Evolutionary conservation across 2,888 invertebrate species (phyloP).

Genomic region (Bimastos eiseni): DNA sequence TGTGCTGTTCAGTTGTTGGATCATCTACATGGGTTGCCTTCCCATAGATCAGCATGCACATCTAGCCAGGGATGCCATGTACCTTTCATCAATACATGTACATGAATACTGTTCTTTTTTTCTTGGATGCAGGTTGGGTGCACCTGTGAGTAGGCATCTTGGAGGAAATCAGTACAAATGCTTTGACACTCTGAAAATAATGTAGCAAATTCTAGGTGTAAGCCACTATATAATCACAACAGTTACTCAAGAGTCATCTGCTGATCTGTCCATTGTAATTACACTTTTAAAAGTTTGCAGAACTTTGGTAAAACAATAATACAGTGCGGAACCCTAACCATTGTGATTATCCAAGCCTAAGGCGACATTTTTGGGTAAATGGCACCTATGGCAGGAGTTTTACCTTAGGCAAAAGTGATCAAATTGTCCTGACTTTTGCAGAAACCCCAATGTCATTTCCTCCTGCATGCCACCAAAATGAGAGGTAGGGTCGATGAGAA

Average conservation of each 20-base stretch:
- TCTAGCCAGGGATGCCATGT: neutral
- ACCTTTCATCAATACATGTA: neutral
- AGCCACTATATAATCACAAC: neutral
- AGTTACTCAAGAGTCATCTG: neutral
- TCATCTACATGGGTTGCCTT: neutral
- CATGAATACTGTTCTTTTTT: neutral
- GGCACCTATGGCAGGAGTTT: too few species aligned
- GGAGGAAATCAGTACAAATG: neutral
- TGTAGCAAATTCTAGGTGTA: neutral
- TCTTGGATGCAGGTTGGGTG: neutral
- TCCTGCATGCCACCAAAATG: too few species aligned
- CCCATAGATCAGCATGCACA: neutral
- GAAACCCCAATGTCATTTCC: too few species aligned
- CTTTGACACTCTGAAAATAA: neutral
- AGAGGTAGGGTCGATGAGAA: too few species aligned
- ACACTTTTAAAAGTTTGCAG: neutral
- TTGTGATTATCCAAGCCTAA: too few species aligned
- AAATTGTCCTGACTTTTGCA: too few species aligned
- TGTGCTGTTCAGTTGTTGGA: neutral
- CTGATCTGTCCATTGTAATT: neutral
- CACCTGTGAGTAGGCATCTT: neutral
- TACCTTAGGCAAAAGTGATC: too few species aligned
- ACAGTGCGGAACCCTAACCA: too few species aligned
- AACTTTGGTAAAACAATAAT: too few species aligned
- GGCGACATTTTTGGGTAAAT: too few species aligned